phyloP scores from a whole-genome alignment of 2,113 vertebrate species.

The Anhinga rufa region DNA sequence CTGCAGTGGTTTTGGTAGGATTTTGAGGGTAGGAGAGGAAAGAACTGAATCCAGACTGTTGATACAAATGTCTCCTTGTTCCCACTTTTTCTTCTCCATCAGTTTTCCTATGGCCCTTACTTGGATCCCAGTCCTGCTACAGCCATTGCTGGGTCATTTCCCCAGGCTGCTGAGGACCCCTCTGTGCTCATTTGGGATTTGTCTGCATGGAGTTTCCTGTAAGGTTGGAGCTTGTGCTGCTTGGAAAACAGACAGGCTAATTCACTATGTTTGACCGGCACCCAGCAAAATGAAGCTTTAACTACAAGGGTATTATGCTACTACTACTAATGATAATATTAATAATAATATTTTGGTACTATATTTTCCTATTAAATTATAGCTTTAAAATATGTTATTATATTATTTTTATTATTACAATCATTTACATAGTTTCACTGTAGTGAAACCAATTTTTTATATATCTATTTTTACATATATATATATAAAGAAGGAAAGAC shows the following conservation, averaged over 20 bases:
- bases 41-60: not conserved
- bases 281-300: not conserved
- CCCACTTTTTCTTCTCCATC: not conserved
- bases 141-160: not conserved
- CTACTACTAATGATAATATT: not conserved
- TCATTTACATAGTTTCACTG: not conserved
- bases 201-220: not conserved
- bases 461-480: not conserved
- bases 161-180: not conserved
- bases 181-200: not conserved
- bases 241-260: not conserved
- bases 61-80: not conserved
- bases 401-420: conserved; percentile 5
- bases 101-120: not conserved
- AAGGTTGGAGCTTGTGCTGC: not conserved
- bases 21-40: not conserved
- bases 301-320: not conserved
- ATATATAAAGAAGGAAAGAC: not conserved
- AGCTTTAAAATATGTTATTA: not conserved
- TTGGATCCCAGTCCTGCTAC: not conserved
- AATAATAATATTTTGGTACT: not conserved
- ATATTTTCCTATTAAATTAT: not conserved
- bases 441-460: not conserved
- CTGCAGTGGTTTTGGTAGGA: not conserved
- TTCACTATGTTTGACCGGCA: not conserved